phyloP scores from a whole-genome alignment of 2,797 vertebrate species.

The Ciconia nigra region DNA sequence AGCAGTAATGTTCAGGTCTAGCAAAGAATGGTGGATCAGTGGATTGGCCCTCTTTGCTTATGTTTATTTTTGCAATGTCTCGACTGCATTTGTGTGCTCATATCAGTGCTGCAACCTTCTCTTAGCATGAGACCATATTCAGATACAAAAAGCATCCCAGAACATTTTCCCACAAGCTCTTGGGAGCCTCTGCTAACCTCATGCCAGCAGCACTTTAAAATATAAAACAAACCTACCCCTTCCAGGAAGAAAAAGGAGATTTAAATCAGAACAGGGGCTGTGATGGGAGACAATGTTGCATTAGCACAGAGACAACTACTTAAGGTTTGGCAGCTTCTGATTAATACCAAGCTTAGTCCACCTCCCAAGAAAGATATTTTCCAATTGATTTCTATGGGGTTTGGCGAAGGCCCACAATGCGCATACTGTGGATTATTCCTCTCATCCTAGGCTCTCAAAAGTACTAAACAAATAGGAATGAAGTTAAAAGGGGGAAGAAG shows the following conservation, averaged over 20 bases:
- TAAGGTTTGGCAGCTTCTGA: background rate
- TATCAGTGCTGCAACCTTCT: background rate
- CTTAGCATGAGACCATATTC: background rate
- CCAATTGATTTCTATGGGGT: background rate
- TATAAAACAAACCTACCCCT: background rate
- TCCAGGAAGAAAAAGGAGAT: background rate
- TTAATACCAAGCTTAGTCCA: background rate
- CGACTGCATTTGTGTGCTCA: background rate
- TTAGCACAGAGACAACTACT: background rate
- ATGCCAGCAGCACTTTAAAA: background rate
- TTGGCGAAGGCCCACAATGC: background rate
- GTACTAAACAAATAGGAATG: background rate
- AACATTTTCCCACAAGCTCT: background rate
- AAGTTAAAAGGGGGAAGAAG: background rate
- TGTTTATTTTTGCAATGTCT: background rate
- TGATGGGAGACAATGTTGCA: background rate
- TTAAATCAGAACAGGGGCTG: background rate
- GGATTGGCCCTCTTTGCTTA: background rate
- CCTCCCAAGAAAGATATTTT: background rate
- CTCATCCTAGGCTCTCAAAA: background rate
- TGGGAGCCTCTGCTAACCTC: background rate
- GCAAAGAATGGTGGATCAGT: background rate
- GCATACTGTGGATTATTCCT: background rate
- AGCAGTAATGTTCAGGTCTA: background rate
- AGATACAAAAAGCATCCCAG: background rate